Conservation (phyloP, 2,888 invertebrate genomes). For the Phengaris arion region DNA sequence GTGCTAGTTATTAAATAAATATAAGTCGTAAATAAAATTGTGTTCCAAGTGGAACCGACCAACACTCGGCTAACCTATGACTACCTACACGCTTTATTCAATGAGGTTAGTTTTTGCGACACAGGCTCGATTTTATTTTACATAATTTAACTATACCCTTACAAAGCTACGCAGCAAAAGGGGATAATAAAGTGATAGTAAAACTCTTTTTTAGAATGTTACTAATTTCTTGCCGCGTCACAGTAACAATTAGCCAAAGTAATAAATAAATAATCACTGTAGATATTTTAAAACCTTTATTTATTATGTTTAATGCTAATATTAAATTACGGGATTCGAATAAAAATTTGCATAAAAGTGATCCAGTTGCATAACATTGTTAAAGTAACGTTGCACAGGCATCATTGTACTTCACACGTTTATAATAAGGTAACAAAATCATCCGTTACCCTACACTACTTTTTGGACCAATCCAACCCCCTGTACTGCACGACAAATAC, state of each 20-base stretch:
- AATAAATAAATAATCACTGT: no score
- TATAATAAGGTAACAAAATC: not conserved
- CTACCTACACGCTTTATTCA: conserved; percentile 36
- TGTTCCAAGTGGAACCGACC: not conserved
- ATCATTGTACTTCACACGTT: no score
- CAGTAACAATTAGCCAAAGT: no score
- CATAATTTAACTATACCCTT: conserved; percentile 40
- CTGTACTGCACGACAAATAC: conserved; percentile 10
- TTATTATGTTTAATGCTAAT: no score
- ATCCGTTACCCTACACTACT: not conserved
- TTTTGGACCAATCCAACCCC: not conserved
- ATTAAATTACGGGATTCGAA: no score
- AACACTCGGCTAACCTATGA: conserved; percentile 36
- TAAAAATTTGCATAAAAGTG: no score
- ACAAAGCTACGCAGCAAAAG: conserved; percentile 32
- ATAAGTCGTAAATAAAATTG: not conserved
- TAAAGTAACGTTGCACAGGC: no score
- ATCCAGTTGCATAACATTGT: no score
- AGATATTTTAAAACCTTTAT: no score
- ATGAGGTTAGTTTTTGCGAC: conserved; percentile 39
- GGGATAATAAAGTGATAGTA: conserved; percentile 8
- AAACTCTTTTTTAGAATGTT: not conserved
- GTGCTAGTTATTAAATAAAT: no score
- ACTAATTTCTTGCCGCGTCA: not conserved
- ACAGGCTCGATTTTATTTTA: conserved; percentile 37